A percentile compares a stretch with the other conserved stretches of the same genome.
These are phyloP conservation scores for Drosophila ambigua DNA, from an alignment of 1,140 invertebrate genomes.

Conservation along the genomic window DNA sequence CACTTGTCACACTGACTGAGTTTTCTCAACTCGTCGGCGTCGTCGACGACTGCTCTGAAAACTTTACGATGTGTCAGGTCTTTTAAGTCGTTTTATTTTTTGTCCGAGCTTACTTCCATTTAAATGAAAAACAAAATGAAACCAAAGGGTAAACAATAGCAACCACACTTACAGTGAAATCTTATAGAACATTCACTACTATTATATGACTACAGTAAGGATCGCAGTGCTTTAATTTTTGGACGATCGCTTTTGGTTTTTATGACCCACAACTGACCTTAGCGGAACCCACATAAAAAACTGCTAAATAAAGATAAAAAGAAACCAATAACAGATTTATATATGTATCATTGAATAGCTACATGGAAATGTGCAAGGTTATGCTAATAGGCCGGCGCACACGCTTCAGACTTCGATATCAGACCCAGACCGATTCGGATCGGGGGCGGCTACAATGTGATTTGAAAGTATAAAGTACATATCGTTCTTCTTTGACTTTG, in stretches of 20 bases:
- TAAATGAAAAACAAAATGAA: conserved; percentile 1
- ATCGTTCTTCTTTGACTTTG: too few relatives aligned
- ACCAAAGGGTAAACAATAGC: not conserved
- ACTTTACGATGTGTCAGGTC: conserved; percentile 39
- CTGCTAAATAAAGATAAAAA: conserved; percentile 15
- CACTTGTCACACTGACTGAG: conserved; percentile 52
- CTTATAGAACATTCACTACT: too few relatives aligned
- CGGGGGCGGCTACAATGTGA: too few relatives aligned
- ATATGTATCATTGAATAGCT: not conserved
- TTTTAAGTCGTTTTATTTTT: not conserved
- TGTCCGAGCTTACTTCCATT: not conserved
- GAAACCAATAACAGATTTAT: conserved; percentile 18
- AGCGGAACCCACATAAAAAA: conserved; percentile 15
- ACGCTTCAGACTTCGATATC: conserved; percentile 17
- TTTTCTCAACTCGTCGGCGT: conserved; percentile 27
- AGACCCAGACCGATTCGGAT: not conserved
- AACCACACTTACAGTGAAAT: not conserved
- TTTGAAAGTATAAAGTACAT: too few relatives aligned
- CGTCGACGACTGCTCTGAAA: conserved; percentile 3
- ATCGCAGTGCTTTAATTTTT: not conserved
- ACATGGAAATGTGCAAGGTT: conserved; percentile 22
- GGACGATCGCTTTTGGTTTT: not conserved
- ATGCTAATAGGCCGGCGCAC: conserved; percentile 24
- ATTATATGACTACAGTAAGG: not conserved
- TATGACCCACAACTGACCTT: conserved; percentile 34